phyloP scores from a whole-genome alignment of 2,797 vertebrate genomes.

The Lateolabrax maculatus region DNA sequence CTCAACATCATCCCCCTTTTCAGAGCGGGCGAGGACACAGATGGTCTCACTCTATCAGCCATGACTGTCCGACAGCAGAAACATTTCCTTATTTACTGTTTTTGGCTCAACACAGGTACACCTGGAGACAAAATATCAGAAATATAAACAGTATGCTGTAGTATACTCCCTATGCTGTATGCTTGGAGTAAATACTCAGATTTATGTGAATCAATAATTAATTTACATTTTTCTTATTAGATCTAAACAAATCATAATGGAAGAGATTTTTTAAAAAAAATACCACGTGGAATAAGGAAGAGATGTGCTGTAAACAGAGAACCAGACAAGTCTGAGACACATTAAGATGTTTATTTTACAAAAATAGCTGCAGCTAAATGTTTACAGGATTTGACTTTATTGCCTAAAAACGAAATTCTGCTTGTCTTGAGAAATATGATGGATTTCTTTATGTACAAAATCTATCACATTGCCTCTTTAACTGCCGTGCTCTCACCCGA shows the following conservation, averaged over 20 bases:
- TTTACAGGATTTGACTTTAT: neutral
- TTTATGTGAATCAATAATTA: neutral
- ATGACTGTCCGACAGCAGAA: conserved; percentile 57
- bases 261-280: neutral
- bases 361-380: conserved; percentile 28
- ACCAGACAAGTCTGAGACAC: neutral
- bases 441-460: conserved; percentile 51
- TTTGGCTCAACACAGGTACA: conserved; percentile 40
- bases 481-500: conserved; percentile 51
- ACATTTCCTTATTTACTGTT: conserved; percentile 58
- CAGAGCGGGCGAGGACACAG: conserved; percentile 60
- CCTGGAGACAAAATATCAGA: conserved; percentile 11
- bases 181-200: neutral
- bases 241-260: neutral
- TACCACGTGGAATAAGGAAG: neutral
- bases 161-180: neutral
- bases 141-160: neutral
- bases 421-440: conserved; percentile 32
- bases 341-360: conserved; percentile 11
- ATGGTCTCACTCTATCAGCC: conserved; percentile 68
- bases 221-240: neutral
- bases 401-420: conserved; percentile 27
- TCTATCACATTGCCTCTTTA: conserved; percentile 54
- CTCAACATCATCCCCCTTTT: conserved; percentile 51
- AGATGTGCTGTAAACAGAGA: conserved; percentile 4